A percentile compares a stretch with the other conserved stretches of the same genome.
These are phyloP conservation scores for Phaethornis superciliosus DNA, from an alignment of 2,113 vertebrate genomes.

Conservation along the genomic window DNA sequence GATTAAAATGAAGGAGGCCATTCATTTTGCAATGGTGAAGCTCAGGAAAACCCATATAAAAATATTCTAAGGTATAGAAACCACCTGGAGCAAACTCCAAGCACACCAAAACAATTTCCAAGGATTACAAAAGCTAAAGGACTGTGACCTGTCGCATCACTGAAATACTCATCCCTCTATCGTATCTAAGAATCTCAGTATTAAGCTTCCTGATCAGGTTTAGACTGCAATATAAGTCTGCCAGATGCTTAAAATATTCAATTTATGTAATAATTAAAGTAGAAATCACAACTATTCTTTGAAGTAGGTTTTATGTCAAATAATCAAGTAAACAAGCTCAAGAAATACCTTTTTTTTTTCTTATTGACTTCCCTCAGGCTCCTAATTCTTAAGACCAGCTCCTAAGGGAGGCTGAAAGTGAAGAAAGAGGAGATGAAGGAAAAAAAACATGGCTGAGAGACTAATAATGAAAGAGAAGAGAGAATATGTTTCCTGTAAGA, in stretches of 20 bases:
- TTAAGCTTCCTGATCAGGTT: background rate
- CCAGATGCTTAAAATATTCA: background rate
- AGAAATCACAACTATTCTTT: constrained; percentile 17
- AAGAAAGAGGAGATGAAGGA: background rate
- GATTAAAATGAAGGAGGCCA: background rate
- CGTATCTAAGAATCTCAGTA: background rate
- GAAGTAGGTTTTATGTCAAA: background rate
- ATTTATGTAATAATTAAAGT: background rate
- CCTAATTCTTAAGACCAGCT: background rate
- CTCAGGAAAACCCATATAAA: background rate
- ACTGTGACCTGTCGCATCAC: background rate
- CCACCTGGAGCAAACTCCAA: background rate
- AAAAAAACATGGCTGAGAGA: background rate
- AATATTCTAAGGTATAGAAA: background rate
- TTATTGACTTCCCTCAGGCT: background rate
- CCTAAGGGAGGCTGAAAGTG: background rate
- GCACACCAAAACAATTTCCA: background rate
- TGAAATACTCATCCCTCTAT: background rate
- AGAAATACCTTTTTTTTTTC: background rate
- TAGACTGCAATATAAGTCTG: background rate
- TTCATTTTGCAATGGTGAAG: background rate
- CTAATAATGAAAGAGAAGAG: background rate
- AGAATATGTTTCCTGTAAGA: background rate
- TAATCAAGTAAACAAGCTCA: background rate
- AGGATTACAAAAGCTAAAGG: background rate